These are phyloP conservation scores for Enteromius treurensis DNA, from an alignment of 2,797 vertebrate species.

Conservation along the genomic window DNA sequence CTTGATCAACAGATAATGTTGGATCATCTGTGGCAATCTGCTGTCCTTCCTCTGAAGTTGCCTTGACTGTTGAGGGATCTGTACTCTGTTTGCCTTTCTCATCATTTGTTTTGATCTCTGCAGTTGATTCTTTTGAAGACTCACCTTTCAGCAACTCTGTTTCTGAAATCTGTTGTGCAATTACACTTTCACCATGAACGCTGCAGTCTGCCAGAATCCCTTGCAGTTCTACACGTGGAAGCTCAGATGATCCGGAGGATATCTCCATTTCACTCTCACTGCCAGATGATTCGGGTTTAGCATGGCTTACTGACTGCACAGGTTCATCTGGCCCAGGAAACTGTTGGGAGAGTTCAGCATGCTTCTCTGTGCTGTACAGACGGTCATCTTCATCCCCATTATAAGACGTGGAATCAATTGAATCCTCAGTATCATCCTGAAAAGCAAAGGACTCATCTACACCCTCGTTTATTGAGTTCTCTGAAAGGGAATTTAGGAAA, in stretches of 20 bases:
- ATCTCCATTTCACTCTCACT: slow-evolving; percentile 73
- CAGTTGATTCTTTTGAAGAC: slow-evolving; percentile 23
- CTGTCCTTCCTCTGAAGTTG: slow-evolving; percentile 38
- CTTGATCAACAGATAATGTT: slow-evolving; percentile 24
- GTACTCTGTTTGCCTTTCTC: slow-evolving; percentile 50
- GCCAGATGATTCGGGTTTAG: slow-evolving; percentile 59
- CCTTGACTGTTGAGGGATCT: slow-evolving; percentile 52
- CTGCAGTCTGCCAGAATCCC: slow-evolving; percentile 24
- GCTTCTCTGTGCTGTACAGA: slow-evolving; percentile 87
- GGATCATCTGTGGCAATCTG: slow-evolving; percentile 32
- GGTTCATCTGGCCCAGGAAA: slow-evolving; percentile 58
- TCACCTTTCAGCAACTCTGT: slow-evolving; percentile 31
- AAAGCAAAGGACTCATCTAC: slow-evolving; percentile 93
- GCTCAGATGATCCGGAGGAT: slow-evolving; percentile 69
- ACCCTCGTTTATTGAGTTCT: slow-evolving; percentile 91
- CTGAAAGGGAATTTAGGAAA: slow-evolving; percentile 92
- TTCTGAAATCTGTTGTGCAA: slow-evolving; percentile 21
- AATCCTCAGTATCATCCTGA: slow-evolving; percentile 89
- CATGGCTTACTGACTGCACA: slow-evolving; percentile 49
- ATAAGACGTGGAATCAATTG: slow-evolving; percentile 90
- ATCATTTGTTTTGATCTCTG: slow-evolving; percentile 41
- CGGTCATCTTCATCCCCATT: slow-evolving; percentile 88
- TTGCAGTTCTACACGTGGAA: slow-evolving; percentile 35
- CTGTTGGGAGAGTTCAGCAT: slow-evolving; percentile 73
- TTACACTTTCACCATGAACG: slow-evolving; percentile 27